Base-by-base conservation (phyloP, 1,140 invertebrate species). In the Pseudomyrmex flavicornis region DNA sequence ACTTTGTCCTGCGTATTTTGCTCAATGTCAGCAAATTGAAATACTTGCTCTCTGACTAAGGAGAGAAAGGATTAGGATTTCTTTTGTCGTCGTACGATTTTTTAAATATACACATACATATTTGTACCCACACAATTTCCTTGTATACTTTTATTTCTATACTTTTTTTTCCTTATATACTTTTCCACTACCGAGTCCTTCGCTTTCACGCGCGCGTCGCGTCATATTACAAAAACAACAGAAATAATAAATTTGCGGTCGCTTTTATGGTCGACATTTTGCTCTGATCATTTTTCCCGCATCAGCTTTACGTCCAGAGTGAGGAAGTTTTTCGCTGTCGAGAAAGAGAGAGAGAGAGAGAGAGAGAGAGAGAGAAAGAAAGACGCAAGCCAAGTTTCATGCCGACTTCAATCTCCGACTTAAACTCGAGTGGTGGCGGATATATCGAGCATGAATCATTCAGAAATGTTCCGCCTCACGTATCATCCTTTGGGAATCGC, bases 391-490 rank as follows among this genome's bases (percentile, higher is more conserved):
- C 22, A 56, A 66, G 62, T 69, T 79, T 68, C 63, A 44, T 56
- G 50, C 50, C 35, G 75, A 58, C 63, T 69, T 79, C 63, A 79
- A 69, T 69, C 75, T 35, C 35, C 52, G 76, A 17, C 76, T 79
- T 79, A 69, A 79, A 79, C 58, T 65, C 5, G 20, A 79, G 76
- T 35, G 17, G 50, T 20, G 75, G 44, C 48, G 17, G 17, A 48
- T 63, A 17, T 54, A 77, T 77, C 74, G 15, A 22, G 22, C 74
- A 59, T 80, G 66, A 80, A 50, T 80, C 76, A 80, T 35, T 54
- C 44, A 26, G 76, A 80, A 70, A 80, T 59, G 58, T 54, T 35
- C 50, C n/a, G 50, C 13, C 17, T 77, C 75, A 66, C 35, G 35
- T 70, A 17, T 79, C 52, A 59, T 48, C 20, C 54, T 50, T 59